Evolutionary conservation across 2,888 invertebrate species (phyloP).

Genomic region (Eremobia ochroleuca): DNA sequence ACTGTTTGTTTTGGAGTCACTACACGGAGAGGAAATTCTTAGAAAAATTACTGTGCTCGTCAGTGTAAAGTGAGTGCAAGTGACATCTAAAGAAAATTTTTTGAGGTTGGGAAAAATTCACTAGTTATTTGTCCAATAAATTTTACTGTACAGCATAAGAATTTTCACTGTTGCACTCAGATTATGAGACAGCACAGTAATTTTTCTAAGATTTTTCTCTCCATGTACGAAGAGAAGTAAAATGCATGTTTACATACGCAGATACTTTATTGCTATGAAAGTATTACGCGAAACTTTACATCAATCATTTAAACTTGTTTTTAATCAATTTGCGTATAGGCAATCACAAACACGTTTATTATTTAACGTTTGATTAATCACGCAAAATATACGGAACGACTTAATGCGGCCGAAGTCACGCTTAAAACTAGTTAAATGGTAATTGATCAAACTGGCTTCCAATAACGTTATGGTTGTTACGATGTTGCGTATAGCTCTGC

Average conservation of each 20-base stretch:
- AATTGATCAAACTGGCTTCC: constrained; percentile 32
- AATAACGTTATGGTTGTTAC: not conserved
- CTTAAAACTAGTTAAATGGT: constrained; percentile 25
- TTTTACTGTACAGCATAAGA: too few species aligned
- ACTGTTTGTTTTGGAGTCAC: too few species aligned
- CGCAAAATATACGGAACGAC: constrained; percentile 14
- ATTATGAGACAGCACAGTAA: too few species aligned
- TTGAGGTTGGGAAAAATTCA: too few species aligned
- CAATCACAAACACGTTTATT: constrained; percentile 47
- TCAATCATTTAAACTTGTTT: constrained; percentile 31
- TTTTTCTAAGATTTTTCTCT: too few species aligned
- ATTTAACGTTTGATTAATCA: constrained; percentile 51
- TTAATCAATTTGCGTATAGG: constrained; percentile 10
- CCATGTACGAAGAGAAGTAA: not conserved
- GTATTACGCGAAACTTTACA: not conserved
- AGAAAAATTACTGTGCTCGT: too few species aligned
- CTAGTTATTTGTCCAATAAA: too few species aligned
- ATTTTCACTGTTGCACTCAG: too few species aligned
- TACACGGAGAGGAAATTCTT: too few species aligned
- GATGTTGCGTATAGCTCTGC: constrained; percentile 5
- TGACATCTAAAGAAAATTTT: too few species aligned
- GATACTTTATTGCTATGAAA: too few species aligned
- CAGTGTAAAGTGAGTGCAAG: too few species aligned
- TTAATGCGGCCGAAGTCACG: constrained; percentile 31
- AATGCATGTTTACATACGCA: not conserved